phyloP scores from a whole-genome alignment of 2,113 vertebrate genomes.

The Meriones unguiculatus region DNA sequence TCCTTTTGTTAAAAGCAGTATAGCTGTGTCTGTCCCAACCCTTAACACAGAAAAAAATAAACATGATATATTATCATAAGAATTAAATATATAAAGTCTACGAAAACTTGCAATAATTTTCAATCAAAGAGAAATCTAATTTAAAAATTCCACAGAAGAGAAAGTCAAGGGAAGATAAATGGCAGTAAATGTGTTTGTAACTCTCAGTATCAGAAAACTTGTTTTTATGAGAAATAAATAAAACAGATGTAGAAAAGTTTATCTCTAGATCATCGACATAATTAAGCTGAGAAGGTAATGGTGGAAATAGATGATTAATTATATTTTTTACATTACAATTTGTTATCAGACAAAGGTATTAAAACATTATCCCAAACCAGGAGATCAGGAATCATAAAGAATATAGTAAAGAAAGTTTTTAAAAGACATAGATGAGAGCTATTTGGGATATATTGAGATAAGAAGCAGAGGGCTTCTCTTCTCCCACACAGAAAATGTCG shows the following conservation, averaged over 20 bases:
- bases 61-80: neutral
- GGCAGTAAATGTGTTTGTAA: neutral
- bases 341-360: neutral
- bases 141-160: neutral
- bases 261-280: neutral
- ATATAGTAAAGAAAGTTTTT: neutral
- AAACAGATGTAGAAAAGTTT: neutral
- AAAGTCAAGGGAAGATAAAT: neutral
- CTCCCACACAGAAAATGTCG: too few relatives aligned
- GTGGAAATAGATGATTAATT: neutral
- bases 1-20: too few relatives aligned
- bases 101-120: neutral
- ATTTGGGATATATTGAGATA: neutral
- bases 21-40: neutral
- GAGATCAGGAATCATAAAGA: neutral
- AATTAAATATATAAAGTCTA: neutral
- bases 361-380: neutral
- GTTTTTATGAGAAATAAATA: neutral
- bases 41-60: neutral
- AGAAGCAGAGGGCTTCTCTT: neutral
- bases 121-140: neutral
- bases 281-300: neutral
- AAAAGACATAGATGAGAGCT: neutral
- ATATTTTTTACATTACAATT: neutral
- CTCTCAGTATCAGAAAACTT: constrained; percentile 5